A percentile compares a stretch with the other conserved stretches of the same genome.
These are phyloP conservation scores for Columba guinea DNA, from an alignment of 2,797 vertebrate species.

Conservation along the genomic window DNA sequence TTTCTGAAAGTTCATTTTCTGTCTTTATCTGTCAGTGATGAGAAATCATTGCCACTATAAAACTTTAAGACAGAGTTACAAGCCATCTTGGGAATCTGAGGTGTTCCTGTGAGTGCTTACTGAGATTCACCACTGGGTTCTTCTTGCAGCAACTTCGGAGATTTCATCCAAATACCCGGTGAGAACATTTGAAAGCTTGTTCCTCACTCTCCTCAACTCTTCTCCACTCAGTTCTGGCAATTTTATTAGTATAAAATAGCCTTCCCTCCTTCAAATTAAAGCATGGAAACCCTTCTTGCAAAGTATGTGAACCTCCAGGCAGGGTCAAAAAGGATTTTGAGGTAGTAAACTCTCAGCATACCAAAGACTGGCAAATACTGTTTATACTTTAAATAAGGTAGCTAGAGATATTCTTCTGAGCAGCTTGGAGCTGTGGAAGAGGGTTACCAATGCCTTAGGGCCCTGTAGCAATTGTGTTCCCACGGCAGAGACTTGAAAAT, in stretches of 20 bases:
- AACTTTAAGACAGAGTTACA: neutral
- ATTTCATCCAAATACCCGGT: neutral
- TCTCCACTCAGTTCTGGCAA: neutral
- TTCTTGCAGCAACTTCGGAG: neutral
- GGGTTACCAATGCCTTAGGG: neutral
- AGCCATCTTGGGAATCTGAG: neutral
- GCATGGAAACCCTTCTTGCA: neutral
- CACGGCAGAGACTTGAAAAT: conserved; percentile 1
- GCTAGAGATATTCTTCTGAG: neutral
- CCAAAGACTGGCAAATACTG: neutral
- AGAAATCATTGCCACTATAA: neutral
- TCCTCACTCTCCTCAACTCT: neutral
- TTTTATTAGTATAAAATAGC: neutral
- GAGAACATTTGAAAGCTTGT: neutral
- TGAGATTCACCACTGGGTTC: neutral
- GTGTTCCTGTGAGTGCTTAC: neutral
- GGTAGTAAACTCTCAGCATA: neutral
- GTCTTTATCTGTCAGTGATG: neutral
- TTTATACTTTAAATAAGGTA: neutral
- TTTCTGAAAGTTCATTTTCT: neutral
- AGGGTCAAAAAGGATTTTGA: conserved; percentile 7
- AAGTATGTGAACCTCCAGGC: neutral
- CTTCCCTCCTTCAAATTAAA: neutral
- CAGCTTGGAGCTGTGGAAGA: neutral
- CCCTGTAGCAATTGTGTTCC: neutral